Conservation (phyloP, 2,797 vertebrate genomes). For the Poeciliopsis turneri region DNA sequence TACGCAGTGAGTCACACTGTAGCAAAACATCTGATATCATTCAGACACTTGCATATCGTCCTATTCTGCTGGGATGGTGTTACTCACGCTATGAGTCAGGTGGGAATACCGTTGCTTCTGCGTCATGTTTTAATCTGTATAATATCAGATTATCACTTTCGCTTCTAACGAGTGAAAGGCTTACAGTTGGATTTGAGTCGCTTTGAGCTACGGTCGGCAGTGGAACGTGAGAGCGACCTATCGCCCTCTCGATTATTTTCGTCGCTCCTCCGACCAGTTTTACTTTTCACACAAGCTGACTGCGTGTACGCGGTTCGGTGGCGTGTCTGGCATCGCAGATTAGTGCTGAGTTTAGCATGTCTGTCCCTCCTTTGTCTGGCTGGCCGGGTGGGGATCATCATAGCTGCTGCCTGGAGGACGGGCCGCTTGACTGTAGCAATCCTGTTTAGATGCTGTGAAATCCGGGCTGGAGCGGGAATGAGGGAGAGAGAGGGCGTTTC, state of each 20-base stretch:
- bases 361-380: conserved; percentile 79
- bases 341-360: conserved; percentile 76
- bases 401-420: conserved; percentile 74
- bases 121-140: neutral
- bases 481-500: conserved; percentile 17
- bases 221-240: conserved; percentile 60
- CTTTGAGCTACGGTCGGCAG: conserved; percentile 35
- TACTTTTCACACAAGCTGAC: conserved; percentile 61
- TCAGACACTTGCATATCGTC: neutral
- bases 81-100: neutral
- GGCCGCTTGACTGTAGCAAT: conserved; percentile 74
- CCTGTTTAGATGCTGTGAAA: conserved; percentile 76
- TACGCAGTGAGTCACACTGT: neutral
- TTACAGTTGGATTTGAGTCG: neutral
- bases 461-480: conserved; percentile 32
- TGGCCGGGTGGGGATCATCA: conserved; percentile 72
- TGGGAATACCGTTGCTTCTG: neutral
- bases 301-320: conserved; percentile 23
- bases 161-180: conserved; percentile 29
- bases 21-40: neutral
- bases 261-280: conserved; percentile 67
- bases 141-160: conserved; percentile 22
- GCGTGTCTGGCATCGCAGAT: conserved; percentile 73
- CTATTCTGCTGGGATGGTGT: neutral
- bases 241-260: conserved; percentile 54